These are phyloP conservation scores for Trilocha varians DNA, from an alignment of 2,888 invertebrate species.

Conservation along the genomic window DNA sequence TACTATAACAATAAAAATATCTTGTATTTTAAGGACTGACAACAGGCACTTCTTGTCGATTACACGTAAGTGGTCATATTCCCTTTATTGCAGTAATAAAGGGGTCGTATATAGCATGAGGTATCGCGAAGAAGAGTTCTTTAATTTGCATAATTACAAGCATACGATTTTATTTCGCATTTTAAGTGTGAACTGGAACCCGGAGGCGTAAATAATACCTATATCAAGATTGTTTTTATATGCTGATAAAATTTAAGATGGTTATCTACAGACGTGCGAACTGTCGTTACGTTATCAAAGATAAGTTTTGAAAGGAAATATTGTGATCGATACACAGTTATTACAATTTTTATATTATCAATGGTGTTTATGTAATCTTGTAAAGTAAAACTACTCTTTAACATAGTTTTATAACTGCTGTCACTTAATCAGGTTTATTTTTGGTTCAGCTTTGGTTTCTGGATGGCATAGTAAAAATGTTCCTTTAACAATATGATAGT, in stretches of 20 bases:
- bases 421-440: no score
- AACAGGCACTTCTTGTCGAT: no score
- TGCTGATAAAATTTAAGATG: not conserved
- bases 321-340: no score
- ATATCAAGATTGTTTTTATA: not conserved
- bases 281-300: not conserved
- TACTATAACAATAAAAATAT: not conserved
- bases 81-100: not conserved
- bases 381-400: no score
- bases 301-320: not conserved
- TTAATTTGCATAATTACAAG: not conserved
- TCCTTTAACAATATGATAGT: no score
- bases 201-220: not conserved
- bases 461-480: no score
- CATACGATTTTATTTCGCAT: not conserved
- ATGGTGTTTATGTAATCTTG: no score
- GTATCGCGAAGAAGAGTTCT: not conserved
- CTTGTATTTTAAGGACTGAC: not conserved
- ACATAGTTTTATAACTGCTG: no score
- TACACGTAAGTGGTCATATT: not conserved
- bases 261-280: not conserved
- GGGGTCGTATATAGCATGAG: not conserved
- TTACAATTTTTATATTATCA: no score
- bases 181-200: not conserved
- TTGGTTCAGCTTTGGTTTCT: no score